Evolutionary conservation across 1,140 invertebrate genomes (phyloP).

Genomic region (Drosophila fuyamai): DNA sequence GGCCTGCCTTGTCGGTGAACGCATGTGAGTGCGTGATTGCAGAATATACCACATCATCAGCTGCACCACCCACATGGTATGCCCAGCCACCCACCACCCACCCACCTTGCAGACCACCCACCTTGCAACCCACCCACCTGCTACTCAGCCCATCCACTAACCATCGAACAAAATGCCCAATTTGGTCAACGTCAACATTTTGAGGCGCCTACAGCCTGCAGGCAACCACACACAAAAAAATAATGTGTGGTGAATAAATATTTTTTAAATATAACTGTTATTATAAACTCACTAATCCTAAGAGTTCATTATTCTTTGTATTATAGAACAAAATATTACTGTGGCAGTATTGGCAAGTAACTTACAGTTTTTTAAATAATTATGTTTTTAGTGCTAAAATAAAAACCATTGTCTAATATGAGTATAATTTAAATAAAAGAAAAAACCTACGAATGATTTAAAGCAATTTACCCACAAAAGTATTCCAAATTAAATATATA

Average conservation of each 20-base stretch:
- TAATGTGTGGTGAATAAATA: neutral
- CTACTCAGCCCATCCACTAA: slow-evolving; percentile 9
- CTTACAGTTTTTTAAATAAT: too few relatives aligned
- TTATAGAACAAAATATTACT: too few relatives aligned
- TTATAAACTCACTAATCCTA: too few relatives aligned
- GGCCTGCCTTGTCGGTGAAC: slow-evolving; percentile 7
- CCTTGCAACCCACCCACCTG: slow-evolving; percentile 9
- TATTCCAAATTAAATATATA: too few relatives aligned
- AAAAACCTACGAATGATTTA: too few relatives aligned
- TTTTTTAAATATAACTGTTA: too few relatives aligned
- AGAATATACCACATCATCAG: slow-evolving; percentile 47
- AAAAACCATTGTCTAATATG: neutral
- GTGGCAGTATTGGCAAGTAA: too few relatives aligned
- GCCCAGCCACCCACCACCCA: slow-evolving; percentile 12
- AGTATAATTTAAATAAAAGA: too few relatives aligned
- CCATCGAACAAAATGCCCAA: slow-evolving; percentile 67
- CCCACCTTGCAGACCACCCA: neutral
- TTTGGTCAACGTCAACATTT: slow-evolving; percentile 62
- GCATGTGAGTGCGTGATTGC: slow-evolving; percentile 60
- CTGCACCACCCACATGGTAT: neutral
- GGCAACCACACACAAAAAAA: slow-evolving; percentile 10
- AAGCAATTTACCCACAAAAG: too few relatives aligned
- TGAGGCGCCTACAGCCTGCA: slow-evolving; percentile 15
- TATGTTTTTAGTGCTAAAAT: neutral
- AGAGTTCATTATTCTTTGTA: too few relatives aligned